phyloP scores from a whole-genome alignment of 2,113 vertebrate genomes.

The Malaclemys terrapin region DNA sequence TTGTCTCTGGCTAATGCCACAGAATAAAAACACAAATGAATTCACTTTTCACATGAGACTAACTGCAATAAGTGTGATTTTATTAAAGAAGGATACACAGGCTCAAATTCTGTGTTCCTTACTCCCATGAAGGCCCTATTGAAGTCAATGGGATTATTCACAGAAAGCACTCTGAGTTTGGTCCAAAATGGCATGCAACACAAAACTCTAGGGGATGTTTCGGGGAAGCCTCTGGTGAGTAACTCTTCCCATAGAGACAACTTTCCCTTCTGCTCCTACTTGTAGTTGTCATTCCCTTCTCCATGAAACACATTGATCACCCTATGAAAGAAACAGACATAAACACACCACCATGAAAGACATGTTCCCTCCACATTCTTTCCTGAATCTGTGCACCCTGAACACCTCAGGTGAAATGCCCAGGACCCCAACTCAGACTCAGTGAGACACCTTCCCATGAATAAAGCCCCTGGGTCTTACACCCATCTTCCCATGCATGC shows the following conservation, averaged over 20 bases:
- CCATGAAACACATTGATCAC: background rate
- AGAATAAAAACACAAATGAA: conserved; percentile 21
- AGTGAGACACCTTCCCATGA: background rate
- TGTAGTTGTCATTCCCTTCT: background rate
- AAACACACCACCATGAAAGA: background rate
- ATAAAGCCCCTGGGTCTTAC: background rate
- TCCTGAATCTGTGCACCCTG: background rate
- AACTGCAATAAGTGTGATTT: conserved; percentile 32
- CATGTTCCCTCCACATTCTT: background rate
- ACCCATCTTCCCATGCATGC: background rate
- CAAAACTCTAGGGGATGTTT: background rate
- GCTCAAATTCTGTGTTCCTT: background rate
- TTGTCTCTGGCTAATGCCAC: conserved; percentile 3
- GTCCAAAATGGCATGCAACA: conserved; percentile 23
- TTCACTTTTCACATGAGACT: conserved; percentile 38
- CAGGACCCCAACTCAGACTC: background rate
- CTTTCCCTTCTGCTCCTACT: background rate
- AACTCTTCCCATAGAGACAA: background rate
- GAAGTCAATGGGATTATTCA: background rate
- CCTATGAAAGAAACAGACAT: background rate
- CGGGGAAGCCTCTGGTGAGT: background rate
- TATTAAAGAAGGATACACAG: background rate
- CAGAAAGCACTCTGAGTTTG: background rate
- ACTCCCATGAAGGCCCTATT: fast-evolving
- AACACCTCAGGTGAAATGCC: background rate